Evolutionary conservation across 2,888 invertebrate species (phyloP), one percentile per base, ranked within the genome.

Genomic region (Acronicta aceris): DNA sequence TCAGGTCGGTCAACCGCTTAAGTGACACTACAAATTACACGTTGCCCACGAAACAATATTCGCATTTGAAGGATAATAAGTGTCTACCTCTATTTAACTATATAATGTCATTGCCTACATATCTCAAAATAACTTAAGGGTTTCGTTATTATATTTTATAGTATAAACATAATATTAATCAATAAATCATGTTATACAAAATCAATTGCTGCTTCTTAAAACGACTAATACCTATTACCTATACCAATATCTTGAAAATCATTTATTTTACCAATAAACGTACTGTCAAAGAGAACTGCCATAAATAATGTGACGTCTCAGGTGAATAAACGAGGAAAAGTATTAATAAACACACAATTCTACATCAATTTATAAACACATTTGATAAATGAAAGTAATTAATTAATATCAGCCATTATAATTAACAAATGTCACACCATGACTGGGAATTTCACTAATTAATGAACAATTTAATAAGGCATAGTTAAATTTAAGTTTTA

Each of bases 401-500:
- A 43, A 43, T 30, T 27, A 41, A 49, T 16, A 43, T 12, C 27
- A 25, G 17, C n/a, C 43, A 33, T 53, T 42, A 50, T 41, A 13
- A 60, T 49, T 36, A 62, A 42, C 15, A 42, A 30, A 38, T 21
- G 38, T 30, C 42, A 53, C 30, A 45, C 43, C 27, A 48, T 68
- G 53, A 33, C 49, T 38, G n/a, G 17, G 33, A 58, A 47, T 40
- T 45, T 48, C 40, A 48, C 60, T 55, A 33, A 55, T 67, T 43
- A 67, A 33, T 48, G 17, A 55, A 48, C 54, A 9, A 9, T 9
- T 30, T 7, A 8, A 2, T 12, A 10, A 33, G 10, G 9, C 3
- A 9, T 30, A 30, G 8, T 0, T 6, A 27, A 7, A 7, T 30
- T 0, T 30, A 1, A 30, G 1, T 7, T 30, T 30, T 1, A 30